phyloP scores from a whole-genome alignment of 1,140 invertebrate species.

The Drosophila sulfurigaster region DNA sequence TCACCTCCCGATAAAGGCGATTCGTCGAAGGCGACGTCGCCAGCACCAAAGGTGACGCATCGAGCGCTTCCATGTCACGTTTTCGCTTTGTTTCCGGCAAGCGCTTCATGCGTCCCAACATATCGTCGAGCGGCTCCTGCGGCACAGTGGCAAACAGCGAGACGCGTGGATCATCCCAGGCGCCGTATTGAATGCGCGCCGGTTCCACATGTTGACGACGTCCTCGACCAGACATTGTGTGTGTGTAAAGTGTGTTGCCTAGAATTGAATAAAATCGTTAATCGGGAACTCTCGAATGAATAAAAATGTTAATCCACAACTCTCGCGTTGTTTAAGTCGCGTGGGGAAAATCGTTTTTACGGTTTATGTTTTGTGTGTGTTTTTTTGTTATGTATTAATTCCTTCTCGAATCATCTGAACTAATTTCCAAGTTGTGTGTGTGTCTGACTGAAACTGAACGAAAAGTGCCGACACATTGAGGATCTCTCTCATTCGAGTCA shows the following conservation, averaged over 20 bases:
- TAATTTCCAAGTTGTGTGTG: slow-evolving; percentile 13
- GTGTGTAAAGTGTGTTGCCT: no score
- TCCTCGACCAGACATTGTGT: slow-evolving; percentile 17
- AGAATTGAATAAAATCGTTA: no score
- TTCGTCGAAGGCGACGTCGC: slow-evolving; percentile 20
- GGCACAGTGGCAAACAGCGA: slow-evolving; percentile 56
- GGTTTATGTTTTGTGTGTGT: not conserved
- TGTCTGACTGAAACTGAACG: slow-evolving; percentile 36
- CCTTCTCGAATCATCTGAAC: slow-evolving; percentile 17
- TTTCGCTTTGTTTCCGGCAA: slow-evolving; percentile 24
- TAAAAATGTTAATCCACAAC: no score
- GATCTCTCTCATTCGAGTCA: no score
- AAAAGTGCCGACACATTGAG: slow-evolving; percentile 24
- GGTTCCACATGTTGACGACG: slow-evolving; percentile 25
- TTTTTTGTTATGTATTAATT: not conserved
- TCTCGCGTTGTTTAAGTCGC: no score
- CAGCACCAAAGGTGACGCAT: slow-evolving; percentile 33
- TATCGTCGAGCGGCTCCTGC: slow-evolving; percentile 59
- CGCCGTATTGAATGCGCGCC: slow-evolving; percentile 38
- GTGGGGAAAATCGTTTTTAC: not conserved
- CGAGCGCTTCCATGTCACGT: slow-evolving; percentile 28
- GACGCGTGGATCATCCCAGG: slow-evolving; percentile 57
- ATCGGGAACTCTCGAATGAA: no score
- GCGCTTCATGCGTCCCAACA: slow-evolving; percentile 42
- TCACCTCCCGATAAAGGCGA: slow-evolving; percentile 39